Evolutionary conservation across 2,113 vertebrate species (phyloP), one percentile per base, ranked within the genome.

Genomic region (Oryzias curvinotus): DNA sequence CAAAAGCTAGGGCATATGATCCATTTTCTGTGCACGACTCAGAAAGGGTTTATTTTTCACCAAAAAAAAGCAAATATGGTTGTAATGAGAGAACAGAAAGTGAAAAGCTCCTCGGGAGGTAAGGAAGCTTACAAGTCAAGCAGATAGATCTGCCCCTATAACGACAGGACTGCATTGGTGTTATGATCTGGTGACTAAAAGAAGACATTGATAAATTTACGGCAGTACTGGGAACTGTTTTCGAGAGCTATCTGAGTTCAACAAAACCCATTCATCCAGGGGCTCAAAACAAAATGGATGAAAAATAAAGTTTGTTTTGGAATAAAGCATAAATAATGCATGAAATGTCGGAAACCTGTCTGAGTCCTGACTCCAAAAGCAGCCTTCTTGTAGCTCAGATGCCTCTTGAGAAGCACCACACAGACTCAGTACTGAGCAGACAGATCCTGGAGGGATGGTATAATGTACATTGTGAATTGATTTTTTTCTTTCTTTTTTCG

Each of bases 331-430:
- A 44, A 73, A 71, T 70, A 73, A 80, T 82, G 42, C 51, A 82
- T 73, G 65, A 54, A 63, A 55, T 76, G 57, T 71, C 62, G 58
- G 59, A 73, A 73, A 75, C 68, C 76, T 80, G 76, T 71, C 66
- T 17, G 50, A 64, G 52, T 23, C 70, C 30, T 3, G 53, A 73
- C 49, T 78, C 66, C 53, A 51, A 50, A 41, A 70, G 43, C 55
- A 45, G 51, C 49, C 44, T 61, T 25, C 30, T 57, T 77, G 65
- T 72, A 69, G 42, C 53, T 75, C 56, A 68, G 65, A 61, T 47
- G 59, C 67, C 57, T 64, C 48, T 48, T 69, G 67, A 52, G 57
- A 63, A 68, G 70, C 65, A 78, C 69, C 77, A 47, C 63, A 61
- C 66, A 73, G 46, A 45, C 30, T 68, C 19, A 48, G 70, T 25